Conservation (phyloP, 1,140 invertebrate genomes). For the Panagrolaimus sp. region DNA sequence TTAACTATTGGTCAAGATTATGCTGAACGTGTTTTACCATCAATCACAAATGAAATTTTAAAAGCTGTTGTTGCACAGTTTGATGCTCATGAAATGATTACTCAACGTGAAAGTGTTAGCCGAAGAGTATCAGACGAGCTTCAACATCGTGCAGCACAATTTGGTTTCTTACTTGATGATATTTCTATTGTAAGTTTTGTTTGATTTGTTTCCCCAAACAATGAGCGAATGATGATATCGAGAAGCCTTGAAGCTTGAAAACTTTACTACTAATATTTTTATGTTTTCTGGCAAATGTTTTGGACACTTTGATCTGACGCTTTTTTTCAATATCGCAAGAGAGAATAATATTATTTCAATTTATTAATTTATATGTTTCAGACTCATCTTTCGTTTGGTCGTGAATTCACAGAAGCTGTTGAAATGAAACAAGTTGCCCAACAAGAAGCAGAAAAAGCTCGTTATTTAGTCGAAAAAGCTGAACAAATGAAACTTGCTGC, state of each 20-base stretch:
- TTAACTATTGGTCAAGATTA: conserved; percentile 93
- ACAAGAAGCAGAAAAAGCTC: conserved; percentile 95
- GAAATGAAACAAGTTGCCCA: conserved; percentile 99
- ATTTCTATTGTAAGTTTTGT: conserved; percentile 78
- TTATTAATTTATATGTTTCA: conserved; percentile 59
- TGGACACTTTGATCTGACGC: conserved; percentile 17
- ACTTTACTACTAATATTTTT: background rate
- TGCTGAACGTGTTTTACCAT: conserved; percentile 94
- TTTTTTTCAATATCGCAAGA: background rate
- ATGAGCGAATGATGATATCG: conserved; percentile 34
- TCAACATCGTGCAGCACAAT: conserved; percentile 83
- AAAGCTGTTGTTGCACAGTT: conserved; percentile 99
- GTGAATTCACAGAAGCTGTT: conserved; percentile 95
- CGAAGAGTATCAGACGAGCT: conserved; percentile 86
- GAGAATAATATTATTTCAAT: background rate
- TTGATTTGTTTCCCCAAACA: conserved; percentile 26
- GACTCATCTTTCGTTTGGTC: conserved; percentile 95
- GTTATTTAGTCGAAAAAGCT: conserved; percentile 97
- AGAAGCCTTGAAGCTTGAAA: conserved; percentile 33
- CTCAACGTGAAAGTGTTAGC: conserved; percentile 93
- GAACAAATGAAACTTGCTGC: conserved; percentile 95
- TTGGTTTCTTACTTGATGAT: conserved; percentile 95
- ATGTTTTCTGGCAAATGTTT: background rate
- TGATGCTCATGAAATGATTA: conserved; percentile 97
- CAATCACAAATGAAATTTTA: conserved; percentile 95